Evolutionary conservation across 2,113 vertebrate genomes (phyloP), one percentile per base, ranked within the genome.

Genomic region (Dermatemys mawii): DNA sequence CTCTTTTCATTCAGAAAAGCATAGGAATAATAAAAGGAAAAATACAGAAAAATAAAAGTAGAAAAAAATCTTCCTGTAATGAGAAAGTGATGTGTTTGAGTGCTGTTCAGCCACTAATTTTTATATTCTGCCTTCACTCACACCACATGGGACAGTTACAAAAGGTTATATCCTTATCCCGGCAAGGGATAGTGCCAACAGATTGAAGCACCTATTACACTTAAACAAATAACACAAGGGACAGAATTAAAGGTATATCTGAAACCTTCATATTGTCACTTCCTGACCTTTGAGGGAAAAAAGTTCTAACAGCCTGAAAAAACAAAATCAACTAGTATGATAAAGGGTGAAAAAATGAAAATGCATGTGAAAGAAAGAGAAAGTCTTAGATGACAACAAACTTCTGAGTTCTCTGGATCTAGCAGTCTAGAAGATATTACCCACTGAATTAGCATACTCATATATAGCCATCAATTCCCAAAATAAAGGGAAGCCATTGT

Each of bases 1-100:
- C 2, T 12, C 86, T 95, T 93, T 87, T 70, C 29, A 90, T 87
- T 82, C 55, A 88, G 41, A 93, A 96, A 82, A 89, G 16, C 38
- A 84, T 49, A 90, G 32, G 92, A 87, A 89, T 87, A 14, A 94
- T 29, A 55, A 81, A 78, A 63, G 89, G 57, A 78, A 84, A 90
- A 86, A 38, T 32, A 41, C 83, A 57, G 63, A 94, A 95, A 73
- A 67, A 67, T 9, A 21, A 67, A 67, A 67, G 35, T n/a, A 67
- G 35, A 67, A 67, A n/a, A 55, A 38, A 67, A n/a, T n/a, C 8
- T 67, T 67, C n/a, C 35, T n/a, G 17, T 19, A n/a, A 89, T 55
- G 32, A 91, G 88, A 80, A 11, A n/a, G 3, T 51, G 9, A 5
- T 78, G 3, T 84, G 44, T 0, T 81, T 55, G 87, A 93, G 55